Base-by-base conservation (phyloP, 2,113 vertebrate species). In the Equus quagga region DNA sequence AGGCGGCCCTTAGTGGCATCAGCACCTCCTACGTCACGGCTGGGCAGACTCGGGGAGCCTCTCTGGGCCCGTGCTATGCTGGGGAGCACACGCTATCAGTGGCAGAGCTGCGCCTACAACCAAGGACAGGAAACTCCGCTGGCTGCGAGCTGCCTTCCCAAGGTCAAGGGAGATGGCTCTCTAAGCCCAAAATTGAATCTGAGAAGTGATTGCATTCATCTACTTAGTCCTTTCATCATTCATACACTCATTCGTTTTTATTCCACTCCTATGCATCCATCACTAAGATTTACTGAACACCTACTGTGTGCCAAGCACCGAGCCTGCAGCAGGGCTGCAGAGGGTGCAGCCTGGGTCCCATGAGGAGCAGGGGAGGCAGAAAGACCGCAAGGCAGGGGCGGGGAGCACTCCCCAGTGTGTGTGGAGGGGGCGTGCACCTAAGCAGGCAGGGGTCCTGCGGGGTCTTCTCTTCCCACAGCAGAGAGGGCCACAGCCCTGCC, bases 41-140 rank as follows among this genome's bases (percentile, higher is more conserved):
- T 46, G 18, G 60, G 82, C 81, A 92, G 65, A 23, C 23, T 51
- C 33, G 2, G 19, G 67, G 18, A 69, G 24, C 31, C 28, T 67
- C 49, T 75, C 75, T 4, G 4, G n/a, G 54, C 9, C 69, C 0
- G 0, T 13, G 44, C 75, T 14, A 3, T 28, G 67, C 0, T 0
- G 56, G 51, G 21, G 8, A 54, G 76, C 54, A 19, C 36, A 2
- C 31, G 60, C 69, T 41, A 31, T 56, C 79, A n/a, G 64, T 8
- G 4, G 69, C 89, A 90, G 41, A 24, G 65, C 76, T 31, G 51
- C 51, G 31, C 49, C 69, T 89, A 64, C 76, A 70, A 84, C 72
- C 65, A 19, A 72, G 81, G 41, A 33, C 8, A 41, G 31, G 12
- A 78, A 54, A 46, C 83, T 46, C 65, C 62, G 44, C 24, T 46